Base-by-base conservation (phyloP, 2,888 invertebrate genomes). In the Nephrotoma guestfalica region DNA sequence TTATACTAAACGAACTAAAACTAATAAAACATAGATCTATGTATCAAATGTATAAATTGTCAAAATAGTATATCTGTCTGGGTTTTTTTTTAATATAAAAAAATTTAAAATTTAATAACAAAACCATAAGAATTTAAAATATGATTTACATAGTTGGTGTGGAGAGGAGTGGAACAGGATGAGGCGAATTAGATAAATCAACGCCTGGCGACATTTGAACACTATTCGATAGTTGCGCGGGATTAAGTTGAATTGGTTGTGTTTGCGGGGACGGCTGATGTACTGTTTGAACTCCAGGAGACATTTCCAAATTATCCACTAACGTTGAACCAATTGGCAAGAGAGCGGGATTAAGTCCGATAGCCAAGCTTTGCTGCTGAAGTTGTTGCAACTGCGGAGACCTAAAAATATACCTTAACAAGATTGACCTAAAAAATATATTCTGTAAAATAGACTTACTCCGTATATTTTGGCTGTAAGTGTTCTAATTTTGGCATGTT, bases 401-500 rank as follows among this genome's bases (percentile, higher is more conserved):
- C 7, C 43, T 43, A 45, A 9, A 42, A 9, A 40, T 11, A n/a
- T 11, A 40, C n/a, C 30, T 45, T 86, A 15, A 18, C 30, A 71
- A 7, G 0, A 18, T 57, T 57, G 57, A 84, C 13, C 7, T 4
- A 43, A 30, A 40, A 43, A 86, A 47, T 84, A 11, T 30, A 2
- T 30, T 30, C 13, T 83, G 6, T 45, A 40, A 30, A 45, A 86
- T 86, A 13, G 18, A 83, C 30, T 83, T 47, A 84, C 41, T 86
- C 71, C 5, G 88, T 90, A 87, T 89, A 91, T 91, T 89, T 90
- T 42, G 90, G 90, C 13, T 90, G 90, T 18, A 91, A 87, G 86
- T 91, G 91, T 40, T 90, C 90, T 18, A 91, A 87, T 88, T 90
- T 90, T 2, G 91, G 91, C 86, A 91, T 89, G 45, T 89, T 88